Base-by-base conservation (phyloP, 2,888 invertebrate species). In the Apoda limacodes region DNA sequence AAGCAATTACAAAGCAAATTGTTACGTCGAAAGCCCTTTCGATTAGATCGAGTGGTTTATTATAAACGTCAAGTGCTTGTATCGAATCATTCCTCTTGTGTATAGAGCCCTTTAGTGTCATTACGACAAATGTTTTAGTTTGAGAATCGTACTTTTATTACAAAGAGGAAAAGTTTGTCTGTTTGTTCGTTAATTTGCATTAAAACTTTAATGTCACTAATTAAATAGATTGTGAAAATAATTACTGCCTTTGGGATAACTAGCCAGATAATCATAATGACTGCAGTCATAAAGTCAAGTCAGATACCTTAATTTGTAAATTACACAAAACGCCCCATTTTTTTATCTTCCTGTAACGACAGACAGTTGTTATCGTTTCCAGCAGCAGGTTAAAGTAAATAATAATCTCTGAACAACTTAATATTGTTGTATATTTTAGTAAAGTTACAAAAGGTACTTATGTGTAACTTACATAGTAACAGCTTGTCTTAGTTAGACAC, bases 1-100 rank as follows among this genome's bases (percentile, higher is more conserved):
- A 45, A 37, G 41, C 44, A 42, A 48, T 48, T 41, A 43, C 39
- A 40, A n/a, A n/a, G n/a, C n/a, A n/a, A n/a, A 41, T 39, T 34
- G 20, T 35, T 40, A 40, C 43, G 22, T 32, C 34, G 33, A 42
- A 37, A 13, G 25, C 34, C 37, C 34, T 29, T 36, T 35, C 13
- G 19, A 10, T 34, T 26, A 17, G 21, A 34, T 25, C 25, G 25
- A 30, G 30, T 28, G 9, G 23, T 22, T 17, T 20, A 26, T 14
- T 21, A 20, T 11, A 32, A 36, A 36, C 27, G 30, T 29, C 34
- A 32, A 28, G 23, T 27, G 30, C 22, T 35, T 15, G 22, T 28
- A 36, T 28, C 25, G 11, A 32, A 36, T 34, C 39, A 27, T n/a
- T n/a, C n/a, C 30, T 32, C 23, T 35, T 22, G 32, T 35, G 5